These are phyloP conservation scores for Xiphophorus couchianus DNA, from an alignment of 2,113 vertebrate species.

Conservation along the genomic window DNA sequence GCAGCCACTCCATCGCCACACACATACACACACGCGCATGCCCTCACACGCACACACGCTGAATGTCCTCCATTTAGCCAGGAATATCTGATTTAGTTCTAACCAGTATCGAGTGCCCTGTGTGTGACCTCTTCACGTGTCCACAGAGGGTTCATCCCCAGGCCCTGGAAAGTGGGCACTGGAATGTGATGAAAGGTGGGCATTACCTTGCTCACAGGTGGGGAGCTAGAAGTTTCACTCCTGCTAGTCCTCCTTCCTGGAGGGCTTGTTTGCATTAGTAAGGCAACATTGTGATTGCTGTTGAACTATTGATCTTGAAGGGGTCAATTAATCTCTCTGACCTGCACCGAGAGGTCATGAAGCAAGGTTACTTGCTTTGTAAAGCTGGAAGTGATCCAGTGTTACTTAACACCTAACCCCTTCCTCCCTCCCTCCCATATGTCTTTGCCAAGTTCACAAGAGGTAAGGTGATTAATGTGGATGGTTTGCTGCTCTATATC, in stretches of 20 bases:
- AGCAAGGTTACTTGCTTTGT: conserved; percentile 16
- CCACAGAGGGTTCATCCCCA: conserved; percentile 41
- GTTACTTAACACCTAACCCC: conserved; percentile 10
- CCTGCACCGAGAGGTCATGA: conserved; percentile 41
- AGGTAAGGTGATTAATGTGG: conserved; percentile 46
- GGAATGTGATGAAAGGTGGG: conserved; percentile 53
- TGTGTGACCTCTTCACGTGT: conserved; percentile 33
- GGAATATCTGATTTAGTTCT: conserved; percentile 40
- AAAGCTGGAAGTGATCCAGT: conserved; percentile 16
- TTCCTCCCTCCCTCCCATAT: background rate
- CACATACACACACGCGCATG: conserved; percentile 3
- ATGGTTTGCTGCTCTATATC: conserved; percentile 31
- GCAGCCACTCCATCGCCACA: conserved; percentile 30
- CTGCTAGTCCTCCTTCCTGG: conserved; percentile 33
- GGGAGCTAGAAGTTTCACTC: conserved; percentile 40
- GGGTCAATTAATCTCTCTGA: conserved; percentile 40
- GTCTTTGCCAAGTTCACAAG: conserved; percentile 29
- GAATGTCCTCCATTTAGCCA: conserved; percentile 49
- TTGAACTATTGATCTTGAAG: conserved; percentile 40
- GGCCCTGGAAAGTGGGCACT: conserved; percentile 44
- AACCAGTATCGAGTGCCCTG: conserved; percentile 26
- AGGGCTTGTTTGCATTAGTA: conserved; percentile 35
- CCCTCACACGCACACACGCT: conserved; percentile 11
- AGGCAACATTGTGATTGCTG: conserved; percentile 21
- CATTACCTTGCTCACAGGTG: conserved; percentile 49